A percentile compares a stretch with the other conserved stretches of the same genome.
These are phyloP conservation scores for Agonopterix arenella DNA, from an alignment of 2,888 invertebrate genomes.

Conservation along the genomic window DNA sequence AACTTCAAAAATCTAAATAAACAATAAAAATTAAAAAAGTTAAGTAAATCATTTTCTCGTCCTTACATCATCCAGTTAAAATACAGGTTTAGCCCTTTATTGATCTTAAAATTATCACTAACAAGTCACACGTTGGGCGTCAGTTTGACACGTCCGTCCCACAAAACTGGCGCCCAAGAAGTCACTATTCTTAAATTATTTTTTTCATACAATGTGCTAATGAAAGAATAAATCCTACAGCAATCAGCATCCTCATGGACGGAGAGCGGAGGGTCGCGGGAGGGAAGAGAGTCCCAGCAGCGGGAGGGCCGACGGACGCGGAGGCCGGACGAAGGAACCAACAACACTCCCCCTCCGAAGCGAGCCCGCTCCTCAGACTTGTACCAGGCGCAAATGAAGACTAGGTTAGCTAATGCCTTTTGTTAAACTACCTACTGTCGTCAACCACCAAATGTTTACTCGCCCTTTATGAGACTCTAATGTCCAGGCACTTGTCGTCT, in stretches of 20 bases:
- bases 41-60: no score
- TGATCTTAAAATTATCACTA: no score
- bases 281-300: constrained; percentile 49
- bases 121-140: constrained; percentile 12
- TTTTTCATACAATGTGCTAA: not conserved
- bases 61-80: no score
- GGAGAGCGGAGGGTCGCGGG: constrained; percentile 61
- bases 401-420: constrained; percentile 54
- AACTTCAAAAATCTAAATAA: no score
- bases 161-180: constrained; percentile 8
- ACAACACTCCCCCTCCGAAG: constrained; percentile 79
- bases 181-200: not conserved
- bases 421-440: not conserved
- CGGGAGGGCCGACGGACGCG: constrained; percentile 69
- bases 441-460: no score
- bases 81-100: no score
- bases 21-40: no score
- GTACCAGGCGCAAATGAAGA: constrained; percentile 78
- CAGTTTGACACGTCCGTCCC: constrained; percentile 2
- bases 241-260: constrained; percentile 70
- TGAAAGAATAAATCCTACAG: constrained; percentile 5
- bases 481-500: no score
- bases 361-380: constrained; percentile 83
- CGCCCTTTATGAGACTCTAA: no score
- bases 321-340: constrained; percentile 68